Conservation (phyloP, 1,140 invertebrate species). For the Drosophila oshimai region DNA sequence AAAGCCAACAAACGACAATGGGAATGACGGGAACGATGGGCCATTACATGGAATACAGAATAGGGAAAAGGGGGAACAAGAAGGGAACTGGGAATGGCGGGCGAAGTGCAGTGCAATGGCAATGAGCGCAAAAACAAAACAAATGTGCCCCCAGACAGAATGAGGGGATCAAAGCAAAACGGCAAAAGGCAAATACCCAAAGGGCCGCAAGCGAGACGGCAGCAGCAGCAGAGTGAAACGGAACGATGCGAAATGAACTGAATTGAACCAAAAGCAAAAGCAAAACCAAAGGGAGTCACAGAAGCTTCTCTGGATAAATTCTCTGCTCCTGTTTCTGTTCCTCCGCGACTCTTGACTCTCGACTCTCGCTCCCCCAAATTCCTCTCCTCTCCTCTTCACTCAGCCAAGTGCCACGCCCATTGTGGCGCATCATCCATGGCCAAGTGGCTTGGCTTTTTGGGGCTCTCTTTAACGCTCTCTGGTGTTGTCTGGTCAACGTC, state of each 20-base stretch:
- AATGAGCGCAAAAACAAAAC: constrained; percentile 71
- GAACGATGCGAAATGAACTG: constrained; percentile 20
- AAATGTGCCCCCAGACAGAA: constrained; percentile 68
- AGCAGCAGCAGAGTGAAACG: background rate
- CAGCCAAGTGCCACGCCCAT: constrained; percentile 54
- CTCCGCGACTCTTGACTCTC: constrained; percentile 28
- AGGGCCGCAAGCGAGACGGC: constrained; percentile 18
- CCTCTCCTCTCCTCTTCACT: constrained; percentile 13
- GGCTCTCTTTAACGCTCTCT: constrained; percentile 15
- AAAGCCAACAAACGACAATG: constrained; percentile 69
- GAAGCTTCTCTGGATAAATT: constrained; percentile 29
- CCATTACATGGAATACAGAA: constrained; percentile 27
- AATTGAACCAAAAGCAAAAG: constrained; percentile 22
- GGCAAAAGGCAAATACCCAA: constrained; percentile 44
- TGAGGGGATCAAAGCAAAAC: constrained; percentile 76
- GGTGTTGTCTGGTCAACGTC: constrained; percentile 29
- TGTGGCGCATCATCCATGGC: constrained; percentile 35
- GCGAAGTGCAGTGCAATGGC: constrained; percentile 71
- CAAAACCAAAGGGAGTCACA: background rate
- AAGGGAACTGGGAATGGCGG: constrained; percentile 37
- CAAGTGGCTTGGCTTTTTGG: constrained; percentile 30
- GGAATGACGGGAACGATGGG: constrained; percentile 35
- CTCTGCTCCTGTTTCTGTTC: constrained; percentile 64
- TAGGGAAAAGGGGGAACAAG: background rate
- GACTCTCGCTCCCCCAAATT: background rate